These are phyloP conservation scores for Drosophila bocqueti DNA, from an alignment of 1,140 invertebrate species.

Conservation along the genomic window DNA sequence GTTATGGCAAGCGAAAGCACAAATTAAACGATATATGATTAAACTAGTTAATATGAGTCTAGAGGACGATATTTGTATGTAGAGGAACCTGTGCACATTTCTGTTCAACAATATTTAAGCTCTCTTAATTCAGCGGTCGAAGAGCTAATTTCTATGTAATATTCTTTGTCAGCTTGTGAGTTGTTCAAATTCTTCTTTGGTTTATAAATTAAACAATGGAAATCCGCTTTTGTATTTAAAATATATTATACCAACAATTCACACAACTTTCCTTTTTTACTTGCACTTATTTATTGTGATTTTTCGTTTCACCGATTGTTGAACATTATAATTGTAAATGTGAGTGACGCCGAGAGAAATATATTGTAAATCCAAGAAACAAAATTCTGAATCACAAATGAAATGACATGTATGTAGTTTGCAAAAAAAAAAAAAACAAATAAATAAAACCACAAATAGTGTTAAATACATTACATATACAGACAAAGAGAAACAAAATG, in stretches of 20 bases:
- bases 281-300: slow-evolving; percentile 41
- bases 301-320: slow-evolving; percentile 27
- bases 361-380: slow-evolving; percentile 5
- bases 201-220: background rate
- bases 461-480: slow-evolving; percentile 41
- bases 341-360: slow-evolving; percentile 10
- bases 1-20: slow-evolving; percentile 33
- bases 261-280: slow-evolving; percentile 21
- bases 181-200: slow-evolving; percentile 9
- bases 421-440: slow-evolving; percentile 9
- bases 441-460: slow-evolving; percentile 44
- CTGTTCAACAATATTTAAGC: slow-evolving; percentile 5
- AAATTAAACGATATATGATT: slow-evolving; percentile 38
- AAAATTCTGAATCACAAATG: slow-evolving; percentile 45
- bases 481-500: slow-evolving; percentile 27
- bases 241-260: slow-evolving; percentile 22
- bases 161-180: slow-evolving; percentile 13
- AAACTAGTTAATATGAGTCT: slow-evolving; percentile 33
- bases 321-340: slow-evolving; percentile 2
- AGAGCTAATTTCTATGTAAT: slow-evolving; percentile 2
- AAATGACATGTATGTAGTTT: slow-evolving; percentile 52
- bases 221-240: background rate
- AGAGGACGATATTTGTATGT: background rate
- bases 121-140: slow-evolving; percentile 7
- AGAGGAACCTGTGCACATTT: slow-evolving; percentile 16